A percentile compares a stretch with the other conserved stretches of the same genome.
Conservation (phyloP, 2,888 invertebrate genomes). For the Notodonta ziczac region DNA sequence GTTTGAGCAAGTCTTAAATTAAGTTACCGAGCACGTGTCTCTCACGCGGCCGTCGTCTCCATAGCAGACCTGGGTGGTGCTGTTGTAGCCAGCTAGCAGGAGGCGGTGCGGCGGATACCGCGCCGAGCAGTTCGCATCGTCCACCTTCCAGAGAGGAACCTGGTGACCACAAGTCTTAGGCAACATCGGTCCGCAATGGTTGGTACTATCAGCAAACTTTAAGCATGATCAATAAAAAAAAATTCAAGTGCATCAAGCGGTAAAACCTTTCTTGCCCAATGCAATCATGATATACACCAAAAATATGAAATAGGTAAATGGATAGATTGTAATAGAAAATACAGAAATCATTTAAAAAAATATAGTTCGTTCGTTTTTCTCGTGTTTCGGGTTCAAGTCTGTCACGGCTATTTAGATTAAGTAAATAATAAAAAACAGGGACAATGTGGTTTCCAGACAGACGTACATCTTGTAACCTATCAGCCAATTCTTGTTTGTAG, state of each 20-base stretch:
- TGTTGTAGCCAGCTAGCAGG: conserved; percentile 19
- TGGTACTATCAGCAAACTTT: too few species aligned
- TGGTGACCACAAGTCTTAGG: conserved; percentile 1
- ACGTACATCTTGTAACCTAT: neutral
- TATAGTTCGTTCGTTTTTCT: too few species aligned
- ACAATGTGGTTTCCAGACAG: too few species aligned
- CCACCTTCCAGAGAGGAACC: conserved; percentile 18
- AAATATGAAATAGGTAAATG: too few species aligned
- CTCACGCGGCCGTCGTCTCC: conserved; percentile 16
- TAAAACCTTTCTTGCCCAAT: too few species aligned
- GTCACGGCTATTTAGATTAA: too few species aligned
- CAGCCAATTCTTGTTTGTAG: neutral
- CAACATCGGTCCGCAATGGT: neutral
- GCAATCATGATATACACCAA: too few species aligned
- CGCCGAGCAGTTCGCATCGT: conserved; percentile 11
- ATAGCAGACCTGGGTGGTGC: conserved; percentile 25
- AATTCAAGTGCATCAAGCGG: neutral
- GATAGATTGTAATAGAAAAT: too few species aligned
- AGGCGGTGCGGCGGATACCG: conserved; percentile 15
- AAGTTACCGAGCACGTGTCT: conserved; percentile 23
- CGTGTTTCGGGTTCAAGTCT: too few species aligned
- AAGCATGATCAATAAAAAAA: neutral
- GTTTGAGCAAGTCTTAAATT: neutral
- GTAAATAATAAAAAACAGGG: too few species aligned
- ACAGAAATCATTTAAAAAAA: too few species aligned